These are phyloP conservation scores for Apistogramma diplotaenia DNA, from an alignment of 2,113 vertebrate species.

Conservation along the genomic window DNA sequence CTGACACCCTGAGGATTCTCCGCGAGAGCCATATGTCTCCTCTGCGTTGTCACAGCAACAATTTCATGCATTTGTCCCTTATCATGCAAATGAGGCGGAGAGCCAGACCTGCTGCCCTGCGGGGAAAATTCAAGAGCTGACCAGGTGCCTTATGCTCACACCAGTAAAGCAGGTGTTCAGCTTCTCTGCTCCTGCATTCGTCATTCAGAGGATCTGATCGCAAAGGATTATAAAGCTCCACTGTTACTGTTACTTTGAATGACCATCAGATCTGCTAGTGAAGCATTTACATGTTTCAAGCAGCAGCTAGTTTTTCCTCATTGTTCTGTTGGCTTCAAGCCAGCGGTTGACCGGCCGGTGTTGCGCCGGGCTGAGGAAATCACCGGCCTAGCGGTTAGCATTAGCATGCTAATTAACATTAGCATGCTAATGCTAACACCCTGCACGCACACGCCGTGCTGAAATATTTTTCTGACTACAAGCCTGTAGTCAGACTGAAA, in stretches of 20 bases:
- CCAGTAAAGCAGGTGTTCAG: not conserved
- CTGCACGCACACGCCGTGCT: no score
- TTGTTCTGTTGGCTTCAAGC: not conserved
- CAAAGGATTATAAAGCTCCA: not conserved
- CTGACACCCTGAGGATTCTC: constrained; percentile 46
- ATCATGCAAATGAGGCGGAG: constrained; percentile 53
- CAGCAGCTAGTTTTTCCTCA: not conserved
- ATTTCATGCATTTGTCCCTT: constrained; percentile 48
- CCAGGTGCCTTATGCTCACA: not conserved
- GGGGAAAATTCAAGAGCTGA: constrained; percentile 1
- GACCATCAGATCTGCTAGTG: not conserved
- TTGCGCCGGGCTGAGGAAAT: no score
- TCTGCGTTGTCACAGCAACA: constrained; percentile 59
- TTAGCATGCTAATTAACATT: no score
- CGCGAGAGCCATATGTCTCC: constrained; percentile 62
- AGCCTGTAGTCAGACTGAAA: not conserved
- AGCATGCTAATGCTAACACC: no score
- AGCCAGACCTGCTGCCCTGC: constrained; percentile 10
- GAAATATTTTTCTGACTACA: no score
- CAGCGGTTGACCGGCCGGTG: no score
- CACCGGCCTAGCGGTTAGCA: no score
- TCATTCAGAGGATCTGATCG: not conserved
- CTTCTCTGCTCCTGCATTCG: not conserved
- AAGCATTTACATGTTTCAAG: not conserved
- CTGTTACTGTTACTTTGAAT: not conserved